Base-by-base conservation (phyloP, 2,113 vertebrate genomes). In the Pterocles burchelli region DNA sequence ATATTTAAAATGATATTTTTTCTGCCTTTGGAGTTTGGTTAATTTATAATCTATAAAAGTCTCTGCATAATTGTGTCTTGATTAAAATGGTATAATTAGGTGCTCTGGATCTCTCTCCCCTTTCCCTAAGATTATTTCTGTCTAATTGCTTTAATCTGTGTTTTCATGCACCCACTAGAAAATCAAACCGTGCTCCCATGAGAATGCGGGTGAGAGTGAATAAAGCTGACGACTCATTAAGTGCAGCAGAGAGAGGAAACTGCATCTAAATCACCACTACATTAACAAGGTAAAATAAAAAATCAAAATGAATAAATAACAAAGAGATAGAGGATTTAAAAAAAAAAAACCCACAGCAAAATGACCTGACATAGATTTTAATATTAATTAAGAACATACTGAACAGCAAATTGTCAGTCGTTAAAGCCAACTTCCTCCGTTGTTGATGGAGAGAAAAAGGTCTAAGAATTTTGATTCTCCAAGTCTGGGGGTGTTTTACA, bases 61-160 rank as follows among this genome's bases (percentile, higher is more conserved):
- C 94, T 92, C 95, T 95, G 93, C 95, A 96, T 97, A 88, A 77
- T 83, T 91, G 59, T 74, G 88, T 94, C 96, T 97, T 93, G 96
- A 96, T 90, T 97, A 97, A 96, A 95, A 97, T 93, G 93, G 95
- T 96, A 97, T 90, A 95, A 92, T 97, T 95, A 96, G 96, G 97
- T n/a, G 90, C 71, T 58, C 91, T 85, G 89, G 97, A 85, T 97
- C 93, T 96, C 95, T 97, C 92, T 92, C 95, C 96, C 94, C 96
- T 95, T 95, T 94, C 92, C 96, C 96, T 97, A 95, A 72, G 90
- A 95, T 94, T 98, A 97, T 97, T 97, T 96, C 88, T 96, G 88
- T 96, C 97, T 97, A 97, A 97, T 97, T 97, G 96, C 96, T 97
- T 96, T 98, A 96, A 98, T 98, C 97, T 97, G 96, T 96, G 96